These are phyloP conservation scores for Hippoglossus hippoglossus DNA, from an alignment of 2,797 vertebrate species.

Conservation along the genomic window DNA sequence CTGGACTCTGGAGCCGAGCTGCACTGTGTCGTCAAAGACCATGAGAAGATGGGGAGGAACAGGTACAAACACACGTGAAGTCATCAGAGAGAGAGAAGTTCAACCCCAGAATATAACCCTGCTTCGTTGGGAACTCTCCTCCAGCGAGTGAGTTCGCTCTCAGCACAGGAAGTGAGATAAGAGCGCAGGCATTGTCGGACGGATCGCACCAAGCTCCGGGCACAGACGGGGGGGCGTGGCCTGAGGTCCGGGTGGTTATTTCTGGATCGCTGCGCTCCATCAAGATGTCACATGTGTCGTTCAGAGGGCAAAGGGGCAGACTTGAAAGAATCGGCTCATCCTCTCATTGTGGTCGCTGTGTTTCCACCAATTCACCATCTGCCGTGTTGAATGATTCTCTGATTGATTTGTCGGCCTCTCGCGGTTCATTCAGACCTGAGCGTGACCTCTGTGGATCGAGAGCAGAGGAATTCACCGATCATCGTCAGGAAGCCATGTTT, in stretches of 20 bases:
- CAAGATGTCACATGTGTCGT: constrained; percentile 5
- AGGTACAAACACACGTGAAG: constrained; percentile 77
- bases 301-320: constrained; percentile 14
- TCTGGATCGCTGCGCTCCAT: constrained; percentile 15
- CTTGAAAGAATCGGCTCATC: constrained; percentile 40
- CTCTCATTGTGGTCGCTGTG: constrained; percentile 53
- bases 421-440: background rate
- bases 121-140: background rate
- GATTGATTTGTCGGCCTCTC: background rate
- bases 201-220: too few relatives aligned
- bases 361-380: constrained; percentile 39
- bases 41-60: constrained; percentile 96
- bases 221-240: background rate
- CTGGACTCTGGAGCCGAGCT: constrained; percentile 90
- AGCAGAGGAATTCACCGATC: too few relatives aligned
- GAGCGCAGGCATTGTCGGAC: background rate
- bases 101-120: too few relatives aligned
- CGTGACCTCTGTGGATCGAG: background rate
- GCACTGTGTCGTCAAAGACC: constrained; percentile 94
- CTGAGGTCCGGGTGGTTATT: constrained; percentile 35
- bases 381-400: constrained; percentile 27
- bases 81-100: too few relatives aligned
- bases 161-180: constrained; percentile 42
- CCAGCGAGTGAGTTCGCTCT: background rate
- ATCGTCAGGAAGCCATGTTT: too few relatives aligned